Percentiles rank a stretch among this genome's conserved stretches.
Conservation (phyloP, 2,888 invertebrate species). For the Stramonita haemastoma region DNA sequence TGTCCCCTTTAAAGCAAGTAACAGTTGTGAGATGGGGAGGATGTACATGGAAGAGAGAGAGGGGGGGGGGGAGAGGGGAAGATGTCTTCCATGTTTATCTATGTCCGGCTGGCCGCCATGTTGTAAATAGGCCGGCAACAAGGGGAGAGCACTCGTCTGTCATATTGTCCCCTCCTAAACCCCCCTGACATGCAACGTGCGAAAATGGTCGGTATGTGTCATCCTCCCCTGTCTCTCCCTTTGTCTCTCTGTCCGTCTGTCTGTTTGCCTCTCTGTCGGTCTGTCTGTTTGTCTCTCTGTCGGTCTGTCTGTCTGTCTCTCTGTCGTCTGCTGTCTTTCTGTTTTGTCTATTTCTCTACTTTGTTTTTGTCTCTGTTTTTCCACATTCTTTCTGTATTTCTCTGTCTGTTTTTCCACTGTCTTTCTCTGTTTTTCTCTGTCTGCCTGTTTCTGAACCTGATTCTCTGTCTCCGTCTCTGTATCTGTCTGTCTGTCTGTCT, state of each 20-base stretch:
- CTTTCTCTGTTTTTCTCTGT: no score
- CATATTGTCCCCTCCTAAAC: background rate
- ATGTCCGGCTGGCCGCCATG: background rate
- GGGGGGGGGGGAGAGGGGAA: background rate
- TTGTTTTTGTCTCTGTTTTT: no score
- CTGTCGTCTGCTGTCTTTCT: background rate
- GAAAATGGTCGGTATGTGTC: slow-evolving; percentile 38
- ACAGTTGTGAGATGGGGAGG: no score
- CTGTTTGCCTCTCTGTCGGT: background rate
- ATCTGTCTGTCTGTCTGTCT: no score
- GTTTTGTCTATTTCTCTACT: no score
- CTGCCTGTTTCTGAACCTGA: no score
- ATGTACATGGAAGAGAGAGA: no score
- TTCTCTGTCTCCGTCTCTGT: no score
- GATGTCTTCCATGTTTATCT: background rate
- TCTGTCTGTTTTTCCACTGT: no score
- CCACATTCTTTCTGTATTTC: no score
- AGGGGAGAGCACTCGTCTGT: background rate
- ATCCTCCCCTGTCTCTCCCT: background rate
- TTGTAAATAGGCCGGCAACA: background rate
- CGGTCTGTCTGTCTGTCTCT: background rate
- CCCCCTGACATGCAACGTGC: slow-evolving; percentile 28
- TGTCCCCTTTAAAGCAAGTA: no score
- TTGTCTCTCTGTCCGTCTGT: background rate
- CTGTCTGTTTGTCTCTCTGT: background rate